Conservation (phyloP, 2,113 vertebrate species). For the Chaetops frenatus region DNA sequence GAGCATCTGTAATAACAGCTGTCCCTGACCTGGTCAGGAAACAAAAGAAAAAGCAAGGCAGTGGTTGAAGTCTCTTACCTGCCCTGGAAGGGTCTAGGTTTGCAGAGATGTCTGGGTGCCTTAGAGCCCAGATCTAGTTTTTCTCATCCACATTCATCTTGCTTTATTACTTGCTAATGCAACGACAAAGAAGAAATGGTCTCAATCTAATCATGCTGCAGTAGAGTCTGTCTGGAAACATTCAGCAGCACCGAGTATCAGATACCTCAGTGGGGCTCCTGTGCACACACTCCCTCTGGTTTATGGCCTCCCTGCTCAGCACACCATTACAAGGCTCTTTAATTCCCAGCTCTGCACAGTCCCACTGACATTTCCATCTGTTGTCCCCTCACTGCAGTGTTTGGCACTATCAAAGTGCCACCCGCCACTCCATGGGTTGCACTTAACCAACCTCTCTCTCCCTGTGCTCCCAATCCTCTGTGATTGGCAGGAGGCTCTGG, state of each 20-base stretch:
- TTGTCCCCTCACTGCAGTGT: not conserved
- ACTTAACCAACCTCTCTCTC: not conserved
- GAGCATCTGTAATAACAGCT: not conserved
- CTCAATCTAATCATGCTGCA: conserved; percentile 32
- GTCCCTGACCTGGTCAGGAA: not conserved
- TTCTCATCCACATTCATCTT: not conserved
- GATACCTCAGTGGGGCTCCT: not conserved
- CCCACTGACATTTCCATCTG: not conserved
- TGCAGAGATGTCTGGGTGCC: not conserved
- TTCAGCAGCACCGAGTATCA: not conserved
- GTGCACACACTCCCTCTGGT: not conserved
- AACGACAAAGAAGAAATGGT: not conserved
- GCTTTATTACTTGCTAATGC: conserved; percentile 40
- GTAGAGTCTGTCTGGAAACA: not conserved
- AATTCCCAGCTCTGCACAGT: not conserved
- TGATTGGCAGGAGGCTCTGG: conserved; percentile 17
- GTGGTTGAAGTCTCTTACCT: not conserved
- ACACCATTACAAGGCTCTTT: not conserved
- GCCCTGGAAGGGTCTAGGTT: not conserved
- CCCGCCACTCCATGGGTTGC: not conserved
- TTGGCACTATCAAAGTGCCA: not conserved
- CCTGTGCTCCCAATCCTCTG: not conserved
- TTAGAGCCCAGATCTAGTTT: conserved; percentile 1
- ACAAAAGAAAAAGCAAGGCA: not conserved
- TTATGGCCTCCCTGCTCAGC: not conserved